Evolutionary conservation across 1,140 invertebrate genomes (phyloP), one percentile per base, ranked within the genome.

Genomic region (Apis cerana): DNA sequence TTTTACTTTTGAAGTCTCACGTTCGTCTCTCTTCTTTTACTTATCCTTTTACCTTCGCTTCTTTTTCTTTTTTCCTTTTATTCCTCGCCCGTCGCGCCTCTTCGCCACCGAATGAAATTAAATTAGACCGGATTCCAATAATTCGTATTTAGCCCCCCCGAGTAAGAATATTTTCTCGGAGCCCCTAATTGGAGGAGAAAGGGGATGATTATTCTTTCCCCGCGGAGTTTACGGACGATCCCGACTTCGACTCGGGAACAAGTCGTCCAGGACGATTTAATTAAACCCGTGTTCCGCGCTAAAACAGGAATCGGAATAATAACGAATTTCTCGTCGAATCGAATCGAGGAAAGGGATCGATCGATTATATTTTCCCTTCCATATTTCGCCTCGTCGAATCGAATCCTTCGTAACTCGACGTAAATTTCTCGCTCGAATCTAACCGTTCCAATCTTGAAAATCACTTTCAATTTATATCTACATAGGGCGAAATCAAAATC

Each of bases 81-180:
- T 59, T 52, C 23, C 64, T 48, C n/a, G n/a, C 17, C 62, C 23
- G 70, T 68, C 69, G 56, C 71, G 48, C 15, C 52, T n/a, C 59
- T 75, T 52, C 52, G 56, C 59, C 23, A 17, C 54, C 56, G 62
- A 75, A 81, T 75, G 27, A 65, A 75, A 81, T 81, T 3, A 65
- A 75, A 75, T 75, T 67, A 75, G 23, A 81, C n/a, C 54, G 79
- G 65, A 78, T 78, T 69, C 65, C 76, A 59, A 67, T 69, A 50
- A 67, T 69, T 56, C 27, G 71, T 58, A 58, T 75, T 75, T 81
- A 75, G 52, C 79, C 62, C 62, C 43, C 56, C 0, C 33, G n/a
- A 75, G 56, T 54, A 65, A 43, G 70, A 59, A 80, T 75, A 65
- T 65, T 65, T 58, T 54, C 52, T 27, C 56, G 17, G 19, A 12